Conservation (phyloP, 2,113 vertebrate genomes). For the Bubalus kerabau region DNA sequence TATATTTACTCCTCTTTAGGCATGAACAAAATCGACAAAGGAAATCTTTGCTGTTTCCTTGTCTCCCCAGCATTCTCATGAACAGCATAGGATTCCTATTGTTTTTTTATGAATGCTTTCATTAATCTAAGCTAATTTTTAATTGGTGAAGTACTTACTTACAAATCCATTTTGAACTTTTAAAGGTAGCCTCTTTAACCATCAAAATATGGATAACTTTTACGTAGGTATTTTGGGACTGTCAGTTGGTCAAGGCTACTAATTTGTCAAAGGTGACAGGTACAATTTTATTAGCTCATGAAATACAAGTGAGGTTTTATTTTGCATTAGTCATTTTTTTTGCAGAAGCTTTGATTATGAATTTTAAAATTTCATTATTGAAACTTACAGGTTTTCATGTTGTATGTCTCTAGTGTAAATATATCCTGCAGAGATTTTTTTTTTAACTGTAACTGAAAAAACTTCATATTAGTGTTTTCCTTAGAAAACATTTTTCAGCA, state of each 20-base stretch:
- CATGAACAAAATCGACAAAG: conserved; percentile 36
- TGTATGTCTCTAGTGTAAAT: conserved; percentile 28
- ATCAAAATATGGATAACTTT: conserved; percentile 36
- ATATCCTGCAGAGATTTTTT: conserved; percentile 18
- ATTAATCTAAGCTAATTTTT: conserved; percentile 10
- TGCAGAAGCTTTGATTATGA: conserved; percentile 53
- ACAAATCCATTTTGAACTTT: conserved; percentile 32
- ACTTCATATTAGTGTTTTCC: conserved; percentile 58
- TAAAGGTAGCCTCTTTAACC: conserved; percentile 40
- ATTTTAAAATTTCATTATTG: conserved; percentile 30
- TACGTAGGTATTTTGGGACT: conserved; percentile 50
- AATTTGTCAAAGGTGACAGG: conserved; percentile 76
- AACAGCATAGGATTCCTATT: background rate
- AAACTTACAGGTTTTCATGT: background rate
- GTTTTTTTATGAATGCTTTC: background rate
- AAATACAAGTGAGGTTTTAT: conserved; percentile 62
- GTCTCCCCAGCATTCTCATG: background rate
- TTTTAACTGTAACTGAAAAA: conserved; percentile 27
- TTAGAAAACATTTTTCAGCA: conserved; percentile 61
- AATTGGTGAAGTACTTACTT: background rate
- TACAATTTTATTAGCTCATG: conserved; percentile 71
- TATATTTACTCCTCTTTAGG: background rate
- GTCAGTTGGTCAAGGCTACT: conserved; percentile 63
- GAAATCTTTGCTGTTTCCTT: background rate
- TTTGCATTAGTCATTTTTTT: conserved; percentile 67